Base-by-base conservation (phyloP, 2,113 vertebrate genomes). In the Phaethornis superciliosus region DNA sequence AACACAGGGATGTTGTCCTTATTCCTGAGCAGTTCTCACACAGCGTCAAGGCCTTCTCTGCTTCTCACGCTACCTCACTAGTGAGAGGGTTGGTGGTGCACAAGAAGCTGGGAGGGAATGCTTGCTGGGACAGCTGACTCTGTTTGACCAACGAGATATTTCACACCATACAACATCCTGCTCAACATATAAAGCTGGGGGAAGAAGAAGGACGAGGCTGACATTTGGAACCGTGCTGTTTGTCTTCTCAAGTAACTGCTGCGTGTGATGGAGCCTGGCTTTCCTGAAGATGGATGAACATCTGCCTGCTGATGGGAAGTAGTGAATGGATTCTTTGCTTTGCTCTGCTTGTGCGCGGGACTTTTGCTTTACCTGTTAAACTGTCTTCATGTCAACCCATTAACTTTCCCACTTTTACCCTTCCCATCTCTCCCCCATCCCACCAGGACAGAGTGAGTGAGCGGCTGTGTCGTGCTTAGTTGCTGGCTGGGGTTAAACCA, bases 271-370 rank as follows among this genome's bases (percentile, higher is more conserved):
- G 59, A 87, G 65, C 42, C 42, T 37, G n/a, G 70, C 60, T 63
- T 17, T 71, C 42, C 79, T 59, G 33, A 47, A 59, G 35, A 71
- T 63, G 70, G 24, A 65, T 63, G 62, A 63, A 63, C 62, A 79
- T 42, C 80, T 90, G 52, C 67, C 62, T 79, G 58, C 10, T 4
- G 2, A 27, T 79, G 91, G 79, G 58, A 93, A 90, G 75, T 68
- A 28, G 62, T 63, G 44, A 78, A 63, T 68, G 8, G 54, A 63
- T 88, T 93, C 30, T 58, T 94, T 75, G 8, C 40, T 90, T 81
- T 65, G 6, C 79, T 85, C 63, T 67, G 16, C 52, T 84, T 32
- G 5, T 1, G 0, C 0, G 1, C 0, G 0, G 1, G 5, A 74
- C 51, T 88, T 51, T 93, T 81, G 60, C 65, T 95, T 70, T 88